These are phyloP conservation scores for Augiades crinisus DNA, from an alignment of 2,888 invertebrate species.

Conservation along the genomic window DNA sequence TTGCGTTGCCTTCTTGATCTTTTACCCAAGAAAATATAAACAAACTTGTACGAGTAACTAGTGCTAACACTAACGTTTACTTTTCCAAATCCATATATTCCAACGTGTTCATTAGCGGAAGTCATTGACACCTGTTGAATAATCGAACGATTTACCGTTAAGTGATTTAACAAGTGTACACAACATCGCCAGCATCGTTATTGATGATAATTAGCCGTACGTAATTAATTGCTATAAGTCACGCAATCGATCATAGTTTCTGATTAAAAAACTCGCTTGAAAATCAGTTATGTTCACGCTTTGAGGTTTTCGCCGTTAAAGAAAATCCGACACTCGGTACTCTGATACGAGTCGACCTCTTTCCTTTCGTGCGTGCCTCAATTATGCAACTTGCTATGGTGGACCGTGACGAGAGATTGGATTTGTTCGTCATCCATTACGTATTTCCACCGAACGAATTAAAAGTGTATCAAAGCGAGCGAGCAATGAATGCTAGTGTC, in stretches of 20 bases:
- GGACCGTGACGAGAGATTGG: neutral
- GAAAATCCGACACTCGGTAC: constrained; percentile 12
- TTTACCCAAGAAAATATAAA: no score
- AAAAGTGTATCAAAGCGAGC: neutral
- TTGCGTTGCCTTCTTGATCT: no score
- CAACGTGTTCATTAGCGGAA: constrained; percentile 11
- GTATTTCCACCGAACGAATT: neutral
- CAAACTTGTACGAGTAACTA: no score
- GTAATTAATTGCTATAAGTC: constrained; percentile 34
- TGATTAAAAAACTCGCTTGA: constrained; percentile 15
- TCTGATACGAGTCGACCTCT: constrained; percentile 11
- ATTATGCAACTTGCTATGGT: constrained; percentile 10
- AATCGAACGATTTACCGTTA: constrained; percentile 20
- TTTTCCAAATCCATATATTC: no score
- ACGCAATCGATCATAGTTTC: constrained; percentile 32
- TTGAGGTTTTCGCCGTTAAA: constrained; percentile 11
- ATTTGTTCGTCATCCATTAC: constrained; percentile 7
- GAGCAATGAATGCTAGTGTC: constrained; percentile 5
- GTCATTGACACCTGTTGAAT: constrained; percentile 20
- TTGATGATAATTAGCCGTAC: constrained; percentile 31
- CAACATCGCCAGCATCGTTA: constrained; percentile 10
- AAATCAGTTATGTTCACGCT: constrained; percentile 22
- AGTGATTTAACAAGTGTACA: constrained; percentile 5
- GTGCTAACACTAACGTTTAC: neutral
- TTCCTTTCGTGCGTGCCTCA: constrained; percentile 11